phyloP scores from a whole-genome alignment of 2,888 invertebrate genomes.

The Linnaemya vulpina region DNA sequence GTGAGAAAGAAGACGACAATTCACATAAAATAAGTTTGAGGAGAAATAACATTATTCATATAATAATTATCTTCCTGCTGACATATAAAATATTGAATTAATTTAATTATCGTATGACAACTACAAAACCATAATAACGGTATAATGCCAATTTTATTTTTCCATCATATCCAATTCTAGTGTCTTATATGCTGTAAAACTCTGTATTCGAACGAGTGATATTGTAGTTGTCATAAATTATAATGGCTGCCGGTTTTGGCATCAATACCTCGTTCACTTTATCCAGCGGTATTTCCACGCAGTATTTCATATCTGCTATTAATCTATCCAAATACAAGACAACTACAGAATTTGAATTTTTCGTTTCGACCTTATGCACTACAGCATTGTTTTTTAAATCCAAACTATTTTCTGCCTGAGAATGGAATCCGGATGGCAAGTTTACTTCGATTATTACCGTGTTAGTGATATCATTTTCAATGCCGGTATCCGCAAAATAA shows the following conservation, averaged over 20 bases:
- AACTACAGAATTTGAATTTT: conserved; percentile 29
- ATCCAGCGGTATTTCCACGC: conserved; percentile 92
- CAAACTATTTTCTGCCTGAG: conserved; percentile 25
- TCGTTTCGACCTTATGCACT: conserved; percentile 24
- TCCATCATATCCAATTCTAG: too few relatives aligned
- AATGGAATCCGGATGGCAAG: conserved; percentile 90
- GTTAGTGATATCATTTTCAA: not conserved
- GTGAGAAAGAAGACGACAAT: too few relatives aligned
- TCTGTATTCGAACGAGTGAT: conserved; percentile 84
- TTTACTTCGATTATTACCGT: conserved; percentile 89
- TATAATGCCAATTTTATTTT: too few relatives aligned
- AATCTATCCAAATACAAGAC: conserved; percentile 40
- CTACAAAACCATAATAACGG: too few relatives aligned
- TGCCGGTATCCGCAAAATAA: not conserved
- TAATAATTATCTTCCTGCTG: too few relatives aligned
- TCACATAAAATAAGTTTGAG: too few relatives aligned
- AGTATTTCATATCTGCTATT: conserved; percentile 79
- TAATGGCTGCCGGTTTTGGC: conserved; percentile 93
- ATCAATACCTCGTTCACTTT: conserved; percentile 92
- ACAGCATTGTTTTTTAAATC: conserved; percentile 13
- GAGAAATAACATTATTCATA: too few relatives aligned
- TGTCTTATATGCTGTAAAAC: conserved; percentile 74
- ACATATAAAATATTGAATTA: too few relatives aligned
- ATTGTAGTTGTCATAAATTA: conserved; percentile 95
- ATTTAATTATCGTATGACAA: too few relatives aligned